phyloP scores from a whole-genome alignment of 2,113 vertebrate species.

The Esox niger region DNA sequence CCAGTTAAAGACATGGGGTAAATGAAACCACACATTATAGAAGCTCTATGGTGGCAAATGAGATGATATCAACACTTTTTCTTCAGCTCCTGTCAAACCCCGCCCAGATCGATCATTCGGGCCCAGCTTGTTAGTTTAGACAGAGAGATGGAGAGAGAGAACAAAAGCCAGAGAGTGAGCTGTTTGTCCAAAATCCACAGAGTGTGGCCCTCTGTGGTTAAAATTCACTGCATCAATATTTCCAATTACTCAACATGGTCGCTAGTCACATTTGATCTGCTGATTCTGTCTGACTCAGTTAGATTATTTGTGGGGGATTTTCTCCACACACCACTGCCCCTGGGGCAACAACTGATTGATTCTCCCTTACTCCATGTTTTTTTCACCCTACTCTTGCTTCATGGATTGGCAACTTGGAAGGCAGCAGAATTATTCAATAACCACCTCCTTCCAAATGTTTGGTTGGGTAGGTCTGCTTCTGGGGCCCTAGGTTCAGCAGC shows the following conservation, averaged over 20 bases:
- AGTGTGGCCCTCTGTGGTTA: not conserved
- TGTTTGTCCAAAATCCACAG: not conserved
- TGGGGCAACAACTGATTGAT: conserved; percentile 11
- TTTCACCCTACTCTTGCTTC: no score
- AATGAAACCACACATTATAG: no score
- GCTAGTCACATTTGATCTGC: not conserved
- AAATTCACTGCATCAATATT: not conserved
- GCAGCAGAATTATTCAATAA: no score
- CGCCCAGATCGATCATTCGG: conserved; percentile 8
- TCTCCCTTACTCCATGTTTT: no score
- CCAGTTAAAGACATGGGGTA: no score
- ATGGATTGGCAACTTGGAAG: no score
- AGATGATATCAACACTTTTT: no score
- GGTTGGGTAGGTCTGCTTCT: no score
- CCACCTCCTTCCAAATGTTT: no score
- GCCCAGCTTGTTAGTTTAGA: not conserved
- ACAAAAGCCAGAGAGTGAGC: not conserved
- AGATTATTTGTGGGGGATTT: conserved; percentile 24
- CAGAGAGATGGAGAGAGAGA: conserved; percentile 5
- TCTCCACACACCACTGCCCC: conserved; percentile 2
- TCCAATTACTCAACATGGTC: conserved; percentile 7
- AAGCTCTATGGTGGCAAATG: no score
- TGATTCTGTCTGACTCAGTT: not conserved
- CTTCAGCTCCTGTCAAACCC: conserved; percentile 1
- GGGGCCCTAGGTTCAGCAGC: no score